These are phyloP conservation scores for Dinomys branickii DNA, from an alignment of 2,113 vertebrate genomes.

Conservation along the genomic window DNA sequence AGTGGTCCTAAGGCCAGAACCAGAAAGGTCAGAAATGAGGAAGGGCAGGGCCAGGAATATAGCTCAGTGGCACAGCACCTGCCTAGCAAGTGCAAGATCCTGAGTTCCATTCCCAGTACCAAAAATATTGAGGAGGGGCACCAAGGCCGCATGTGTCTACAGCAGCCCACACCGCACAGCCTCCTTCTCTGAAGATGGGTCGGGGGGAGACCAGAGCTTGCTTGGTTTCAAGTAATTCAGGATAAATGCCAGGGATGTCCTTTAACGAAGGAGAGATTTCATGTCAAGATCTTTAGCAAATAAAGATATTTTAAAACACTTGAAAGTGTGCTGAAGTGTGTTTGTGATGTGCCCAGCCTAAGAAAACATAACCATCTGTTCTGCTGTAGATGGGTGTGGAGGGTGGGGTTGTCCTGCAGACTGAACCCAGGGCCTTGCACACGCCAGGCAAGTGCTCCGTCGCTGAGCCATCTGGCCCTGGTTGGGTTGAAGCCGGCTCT, in stretches of 20 bases:
- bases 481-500: not conserved
- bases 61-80: too few species aligned
- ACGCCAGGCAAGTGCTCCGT: not conserved
- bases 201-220: slow-evolving; percentile 81
- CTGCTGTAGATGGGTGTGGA: not conserved
- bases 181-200: slow-evolving; percentile 64
- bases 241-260: slow-evolving; percentile 81
- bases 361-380: not conserved
- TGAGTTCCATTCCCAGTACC: too few species aligned
- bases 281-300: slow-evolving; percentile 80
- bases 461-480: not conserved
- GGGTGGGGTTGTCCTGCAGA: too few species aligned
- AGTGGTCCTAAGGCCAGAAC: slow-evolving; percentile 74
- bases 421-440: not conserved
- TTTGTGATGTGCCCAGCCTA: not conserved
- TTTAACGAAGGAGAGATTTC: slow-evolving; percentile 75
- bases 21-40: slow-evolving; percentile 80
- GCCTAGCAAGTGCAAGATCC: too few species aligned
- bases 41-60: not conserved
- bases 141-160: not conserved
- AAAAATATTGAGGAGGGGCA: slow-evolving; percentile 44
- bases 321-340: slow-evolving; percentile 18
- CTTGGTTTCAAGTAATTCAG: slow-evolving; percentile 55
- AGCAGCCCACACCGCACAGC: not conserved
- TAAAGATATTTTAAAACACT: not conserved